Base-by-base conservation (phyloP, 2,113 vertebrate species). In the Bufo gargarizans region DNA sequence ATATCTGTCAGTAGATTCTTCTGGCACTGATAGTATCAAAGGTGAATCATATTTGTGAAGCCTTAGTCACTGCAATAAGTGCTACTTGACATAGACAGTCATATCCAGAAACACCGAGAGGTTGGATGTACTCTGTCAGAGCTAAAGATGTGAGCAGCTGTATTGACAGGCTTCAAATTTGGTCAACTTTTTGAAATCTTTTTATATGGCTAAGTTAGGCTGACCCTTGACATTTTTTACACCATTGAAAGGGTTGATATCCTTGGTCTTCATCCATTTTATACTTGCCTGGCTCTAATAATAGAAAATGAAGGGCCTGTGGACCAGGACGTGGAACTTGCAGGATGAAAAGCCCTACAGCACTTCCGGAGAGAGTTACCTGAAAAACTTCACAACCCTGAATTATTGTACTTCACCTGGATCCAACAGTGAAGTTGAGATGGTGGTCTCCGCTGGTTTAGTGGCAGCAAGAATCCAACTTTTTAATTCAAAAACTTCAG, bases 391-490 rank as follows among this genome's bases (percentile, higher is more conserved):
- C 1, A 0, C 9, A 63, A 14, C 79, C 0, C 0, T 9, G 0
- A 8, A 45, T 4, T 14, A 77, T 1, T 58, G 43, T 11, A 69
- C 89, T 3, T 17, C 17, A 1, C 0, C 33, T 19, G 19, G 17
- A 47, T 59, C 3, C 3, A 56, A 20, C 12, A 76, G 17, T 4
- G 17, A 0, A 0, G 6, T 82, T 1, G 80, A 85, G 7, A 82
- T 90, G 80, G 89, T 91, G 0, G 71, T 22, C 0, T 88, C 89
- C 19, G 90, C 90, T 0, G 93, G 93, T 9, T 71, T 93, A 9
- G 92, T 93, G 77, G 91, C 93, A 0, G 0, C 90, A 65, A 91
- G 92, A 2, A n/a, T 94, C 50, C 92, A 85, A 89, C 67, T 90
- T 0, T 93, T 91, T 0, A 19, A 91, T 19, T 77, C 81, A 3